Evolutionary conservation across 35 echinoderm and acorn worm genomes (phyloP).

Genomic region (Heliocidaris erythrogramma): DNA sequence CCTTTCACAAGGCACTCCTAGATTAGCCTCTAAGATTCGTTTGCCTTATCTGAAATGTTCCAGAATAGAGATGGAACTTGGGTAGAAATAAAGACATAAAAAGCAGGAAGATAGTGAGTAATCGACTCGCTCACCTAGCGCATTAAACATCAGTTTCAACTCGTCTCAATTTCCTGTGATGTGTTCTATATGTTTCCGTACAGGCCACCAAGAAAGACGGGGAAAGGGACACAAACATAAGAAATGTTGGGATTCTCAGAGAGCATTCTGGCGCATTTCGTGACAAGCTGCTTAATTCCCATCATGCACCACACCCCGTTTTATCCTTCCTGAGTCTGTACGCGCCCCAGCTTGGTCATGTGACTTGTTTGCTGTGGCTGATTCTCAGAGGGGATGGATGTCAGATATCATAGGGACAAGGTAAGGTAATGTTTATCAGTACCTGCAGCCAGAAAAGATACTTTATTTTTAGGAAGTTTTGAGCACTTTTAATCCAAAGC

Average conservation of each 20-base stretch:
- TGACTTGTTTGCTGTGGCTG: background rate
- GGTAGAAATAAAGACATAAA: slow-evolving; percentile 1
- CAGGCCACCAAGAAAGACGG: background rate
- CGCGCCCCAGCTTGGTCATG: slow-evolving; percentile 40
- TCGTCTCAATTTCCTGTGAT: slow-evolving; percentile 29
- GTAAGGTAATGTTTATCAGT: slow-evolving; percentile 8
- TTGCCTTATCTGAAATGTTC: slow-evolving; percentile 9
- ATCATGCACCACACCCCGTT: slow-evolving; percentile 44
- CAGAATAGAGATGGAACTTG: background rate
- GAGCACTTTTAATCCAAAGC: background rate
- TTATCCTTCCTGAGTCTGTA: slow-evolving; percentile 21
- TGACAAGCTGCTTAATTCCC: slow-evolving; percentile 37
- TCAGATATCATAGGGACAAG: background rate
- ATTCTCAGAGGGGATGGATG: background rate
- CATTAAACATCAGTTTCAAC: background rate
- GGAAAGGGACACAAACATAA: background rate
- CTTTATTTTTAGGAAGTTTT: slow-evolving; percentile 25
- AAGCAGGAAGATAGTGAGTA: slow-evolving; percentile 33
- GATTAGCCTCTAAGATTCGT: background rate
- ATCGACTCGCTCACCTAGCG: slow-evolving; percentile 36
- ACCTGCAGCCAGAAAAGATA: background rate
- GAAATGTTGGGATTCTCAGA: background rate
- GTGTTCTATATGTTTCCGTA: background rate
- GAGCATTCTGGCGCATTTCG: background rate
- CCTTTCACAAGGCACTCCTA: background rate